Base-by-base conservation (phyloP, 2,888 invertebrate species). In the Drosophila putrida region DNA sequence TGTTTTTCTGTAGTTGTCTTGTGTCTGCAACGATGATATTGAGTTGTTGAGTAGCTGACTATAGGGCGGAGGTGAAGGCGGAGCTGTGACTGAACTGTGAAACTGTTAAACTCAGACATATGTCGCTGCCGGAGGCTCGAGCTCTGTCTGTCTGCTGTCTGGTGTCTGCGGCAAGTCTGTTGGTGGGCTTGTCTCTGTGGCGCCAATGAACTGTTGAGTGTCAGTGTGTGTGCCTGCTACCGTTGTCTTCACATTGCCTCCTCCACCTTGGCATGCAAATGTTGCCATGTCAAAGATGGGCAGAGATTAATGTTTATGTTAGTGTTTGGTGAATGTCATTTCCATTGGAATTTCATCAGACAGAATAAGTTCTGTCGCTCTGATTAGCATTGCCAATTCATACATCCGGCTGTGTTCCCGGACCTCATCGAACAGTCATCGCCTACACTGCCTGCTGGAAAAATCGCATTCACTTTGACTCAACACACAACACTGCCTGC, bases 351-450 rank as follows among this genome's bases (percentile, higher is more conserved):
- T 81, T 84, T 69, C 85, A 67, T 85, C 88, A 88, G 85, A 49
- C 80, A 64, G 41, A 67, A 66, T 51, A 20, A 20, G 63, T 80
- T 78, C 80, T 79, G 49, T 9, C 47, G 57, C 35, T 27, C 44
- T 62, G 68, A 80, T 69, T 81, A 67, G 67, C 88, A 80, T 89
- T 89, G 71, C 72, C 79, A 74, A 83, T 74, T 49, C 58, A 50
- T 46, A 64, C 51, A 89, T 85, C 90, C 88, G 85, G 87, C 89
- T 88, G 47, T 55, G 80, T 51, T 85, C 85, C 90, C 90, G 90
- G 83, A 89, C 74, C 69, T 85, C 41, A 35, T 43, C 25, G 20
- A 33, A 49, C 50, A 63, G 6, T 67, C 57, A 36, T 66, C 58
- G 47, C 58, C 58, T 20, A 20, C 20, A 20, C 20, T 20, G 41